Percentiles rank a stretch among this genome's conserved stretches.
Evolutionary conservation across 2,113 vertebrate genomes (phyloP).

Genomic region (Aptenodytes patagonicus): DNA sequence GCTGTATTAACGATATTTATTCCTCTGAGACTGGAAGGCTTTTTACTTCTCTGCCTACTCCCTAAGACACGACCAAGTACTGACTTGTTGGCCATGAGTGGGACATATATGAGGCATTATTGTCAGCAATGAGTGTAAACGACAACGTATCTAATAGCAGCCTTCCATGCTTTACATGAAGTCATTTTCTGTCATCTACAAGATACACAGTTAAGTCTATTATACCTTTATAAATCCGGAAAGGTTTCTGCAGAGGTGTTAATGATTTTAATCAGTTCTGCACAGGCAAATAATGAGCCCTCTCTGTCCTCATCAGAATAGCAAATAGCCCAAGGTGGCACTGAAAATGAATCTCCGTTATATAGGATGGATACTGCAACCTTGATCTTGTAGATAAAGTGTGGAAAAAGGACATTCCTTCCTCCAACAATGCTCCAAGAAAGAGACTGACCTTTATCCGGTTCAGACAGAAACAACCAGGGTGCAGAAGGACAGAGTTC

Average conservation of each 20-base stretch:
- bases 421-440: background rate
- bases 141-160: background rate
- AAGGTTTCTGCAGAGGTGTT: background rate
- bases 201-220: background rate
- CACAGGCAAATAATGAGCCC: background rate
- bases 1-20: background rate
- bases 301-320: background rate
- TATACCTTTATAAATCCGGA: background rate
- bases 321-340: background rate
- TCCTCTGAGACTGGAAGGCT: background rate
- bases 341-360: fast-evolving
- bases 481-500: background rate
- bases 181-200: background rate
- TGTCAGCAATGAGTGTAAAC: background rate
- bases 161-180: background rate
- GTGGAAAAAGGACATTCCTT: background rate
- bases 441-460: background rate
- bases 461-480: background rate
- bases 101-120: background rate
- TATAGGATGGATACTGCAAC: background rate
- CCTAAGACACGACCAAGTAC: background rate
- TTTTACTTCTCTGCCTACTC: background rate
- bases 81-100: background rate
- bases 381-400: background rate
- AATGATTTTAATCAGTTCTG: background rate